Conservation (phyloP, 2,888 invertebrate genomes). For the Rhamnusium bicolor region DNA sequence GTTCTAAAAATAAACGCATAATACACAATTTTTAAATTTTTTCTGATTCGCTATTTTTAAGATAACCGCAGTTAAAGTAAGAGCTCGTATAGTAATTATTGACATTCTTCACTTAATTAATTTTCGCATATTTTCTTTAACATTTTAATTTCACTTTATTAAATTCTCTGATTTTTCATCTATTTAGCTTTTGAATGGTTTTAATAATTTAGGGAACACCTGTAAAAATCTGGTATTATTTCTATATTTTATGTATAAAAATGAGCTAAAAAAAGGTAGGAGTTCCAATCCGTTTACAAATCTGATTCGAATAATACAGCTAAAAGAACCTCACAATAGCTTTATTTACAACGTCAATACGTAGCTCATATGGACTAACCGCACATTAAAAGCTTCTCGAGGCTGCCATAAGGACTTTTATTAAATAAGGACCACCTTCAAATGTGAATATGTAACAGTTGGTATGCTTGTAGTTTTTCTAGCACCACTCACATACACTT, state of each 20-base stretch:
- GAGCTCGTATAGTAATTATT: too few species aligned
- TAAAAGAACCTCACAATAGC: conserved; percentile 14
- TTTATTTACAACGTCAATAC: conserved; percentile 23
- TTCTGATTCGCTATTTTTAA: too few species aligned
- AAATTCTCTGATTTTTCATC: too few species aligned
- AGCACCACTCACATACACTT: conserved; percentile 46
- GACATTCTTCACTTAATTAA: too few species aligned
- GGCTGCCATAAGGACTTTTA: conserved; percentile 13
- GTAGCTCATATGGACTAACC: conserved; percentile 12
- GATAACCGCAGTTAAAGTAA: too few species aligned
- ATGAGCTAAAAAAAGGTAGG: conserved; percentile 4
- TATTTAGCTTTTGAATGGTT: background rate
- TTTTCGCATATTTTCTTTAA: too few species aligned
- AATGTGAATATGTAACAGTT: conserved; percentile 60
- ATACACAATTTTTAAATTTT: too few species aligned
- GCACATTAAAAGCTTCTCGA: conserved; percentile 13
- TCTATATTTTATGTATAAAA: background rate
- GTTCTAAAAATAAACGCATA: too few species aligned
- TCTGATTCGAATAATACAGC: conserved; percentile 9
- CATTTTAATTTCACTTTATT: too few species aligned
- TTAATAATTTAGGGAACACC: background rate
- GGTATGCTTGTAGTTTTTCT: conserved; percentile 58
- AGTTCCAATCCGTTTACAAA: conserved; percentile 18
- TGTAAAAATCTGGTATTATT: background rate
- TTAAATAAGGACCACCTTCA: conserved; percentile 51